Evolutionary conservation across 2,888 invertebrate genomes (phyloP), one percentile per base, ranked within the genome.

Genomic region (Hirtodrosophila histrioides): DNA sequence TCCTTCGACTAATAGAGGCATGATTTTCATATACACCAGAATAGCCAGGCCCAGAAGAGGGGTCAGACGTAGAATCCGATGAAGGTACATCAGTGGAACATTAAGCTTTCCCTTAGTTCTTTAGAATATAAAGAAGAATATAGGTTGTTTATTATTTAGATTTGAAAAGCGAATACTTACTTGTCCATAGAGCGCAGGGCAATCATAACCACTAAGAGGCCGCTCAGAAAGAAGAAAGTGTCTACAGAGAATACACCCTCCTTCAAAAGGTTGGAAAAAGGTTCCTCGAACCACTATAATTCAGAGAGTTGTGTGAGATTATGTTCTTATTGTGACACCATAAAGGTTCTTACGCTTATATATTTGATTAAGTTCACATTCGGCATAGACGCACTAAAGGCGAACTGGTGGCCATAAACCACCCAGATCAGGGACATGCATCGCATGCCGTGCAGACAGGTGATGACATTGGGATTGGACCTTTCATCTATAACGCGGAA

Each of bases 191-290:
- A 56, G 4, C 79, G 80, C 8, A 89, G 57, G 0, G 77, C 54
- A 12, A 74, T 46, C 74, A 79, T 65, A 0, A 92, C 92, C 2
- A 92, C 91, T 0, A 94, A 89, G 23, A 94, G 78, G 2, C 94
- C 94, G 71, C 93, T 93, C n/a, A 94, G 75, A 23, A 93, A 76
- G 70, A 94, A 93, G 80, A 94, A 94, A 0, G 94, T 93, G 66
- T 94, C 94, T 3, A 94, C 94, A 0, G 93, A 92, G 11, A 93
- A 88, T 0, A 92, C 33, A 78, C 89, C 93, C 85, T 92, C 43
- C 1, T 74, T 3, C 0, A 83, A 23, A 12, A 76, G 24, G 75
- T 87, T 69, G 0, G 74, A 46, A 23, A 61, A 76, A 0, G 73
- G 62, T 0, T 46, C 48, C 7, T 61, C 35, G 0, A 70, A 1